phyloP scores from a whole-genome alignment of 2,113 vertebrate genomes.

The Sporophila hypoxantha region DNA sequence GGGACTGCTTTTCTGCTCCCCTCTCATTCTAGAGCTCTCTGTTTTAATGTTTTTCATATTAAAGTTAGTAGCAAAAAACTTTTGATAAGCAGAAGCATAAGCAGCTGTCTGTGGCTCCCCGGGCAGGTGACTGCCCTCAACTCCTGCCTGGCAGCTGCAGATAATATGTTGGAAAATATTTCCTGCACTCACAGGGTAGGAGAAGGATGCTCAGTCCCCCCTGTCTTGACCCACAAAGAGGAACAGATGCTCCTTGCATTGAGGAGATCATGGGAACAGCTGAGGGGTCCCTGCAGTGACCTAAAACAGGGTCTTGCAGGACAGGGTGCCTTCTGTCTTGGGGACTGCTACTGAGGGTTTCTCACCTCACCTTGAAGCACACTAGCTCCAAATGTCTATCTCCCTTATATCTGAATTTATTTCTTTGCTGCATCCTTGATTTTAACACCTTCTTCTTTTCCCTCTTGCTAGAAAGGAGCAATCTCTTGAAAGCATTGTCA shows the following conservation, averaged over 20 bases:
- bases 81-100: background rate
- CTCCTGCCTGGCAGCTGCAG: slow-evolving; percentile 6
- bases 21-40: background rate
- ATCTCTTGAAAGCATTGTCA: background rate
- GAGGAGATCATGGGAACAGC: background rate
- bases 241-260: background rate
- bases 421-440: background rate
- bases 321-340: background rate
- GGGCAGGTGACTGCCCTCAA: background rate
- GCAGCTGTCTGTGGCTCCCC: background rate
- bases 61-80: background rate
- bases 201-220: background rate
- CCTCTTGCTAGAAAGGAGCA: background rate
- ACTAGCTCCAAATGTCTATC: background rate
- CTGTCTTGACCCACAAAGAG: background rate
- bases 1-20: background rate
- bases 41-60: background rate
- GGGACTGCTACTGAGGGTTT: background rate
- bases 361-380: background rate
- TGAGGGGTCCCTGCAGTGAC: background rate
- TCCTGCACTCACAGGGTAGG: background rate
- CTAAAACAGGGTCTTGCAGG: background rate
- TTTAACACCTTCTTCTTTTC: background rate
- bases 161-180: background rate
- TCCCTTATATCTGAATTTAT: background rate